Base-by-base conservation (phyloP, 2,888 invertebrate genomes). In the Graphium colonna region DNA sequence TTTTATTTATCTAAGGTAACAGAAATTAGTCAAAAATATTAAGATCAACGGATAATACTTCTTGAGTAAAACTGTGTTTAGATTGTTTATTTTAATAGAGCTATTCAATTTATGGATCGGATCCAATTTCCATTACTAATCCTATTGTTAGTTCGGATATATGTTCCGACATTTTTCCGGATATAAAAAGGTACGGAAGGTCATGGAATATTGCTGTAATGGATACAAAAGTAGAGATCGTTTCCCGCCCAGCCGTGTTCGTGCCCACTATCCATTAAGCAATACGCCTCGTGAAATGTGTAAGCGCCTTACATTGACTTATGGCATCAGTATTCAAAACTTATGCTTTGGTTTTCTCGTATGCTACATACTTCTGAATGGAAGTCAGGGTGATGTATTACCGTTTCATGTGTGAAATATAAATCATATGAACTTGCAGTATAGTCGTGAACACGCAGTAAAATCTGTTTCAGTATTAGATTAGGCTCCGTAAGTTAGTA, bases 221-320 rank as follows among this genome's bases (percentile, higher is more conserved):
- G 39, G 28, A 43, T 48, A 39, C 12, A 31, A 49, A 46, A 53
- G 18, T 43, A 21, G 48, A 17, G 53, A 53, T 49, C 31, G 39
- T 48, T 49, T 44, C 43, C 39, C 43, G 38, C 36, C 13, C 28
- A 44, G 43, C 7, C 8, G 31, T 16, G 28, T 28, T 15, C 53
- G 53, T 53, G 53, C 39, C 31, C 48, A 28, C 44, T 28, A 12
- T 13, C 26, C 53, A 53, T 53, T 53, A 48, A 36, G n/a, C 31
- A n/a, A n/a, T 16, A 39, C 36, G 36, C 39, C 47, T 49, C 38
- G 44, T 38, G 42, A n/a, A 53, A 47, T 49, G 38, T 53, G 48
- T 53, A 49, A 53, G 52, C 43, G 53, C 39, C 39, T 49, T 18
- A 15, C 38, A 28, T 36, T 48, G 47, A 49, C 43, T 53, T 53